A percentile compares a stretch with the other conserved stretches of the same genome.
phyloP scores from a whole-genome alignment of 2,113 vertebrate genomes.

The Pseudorhombus dupliciocellatus region DNA sequence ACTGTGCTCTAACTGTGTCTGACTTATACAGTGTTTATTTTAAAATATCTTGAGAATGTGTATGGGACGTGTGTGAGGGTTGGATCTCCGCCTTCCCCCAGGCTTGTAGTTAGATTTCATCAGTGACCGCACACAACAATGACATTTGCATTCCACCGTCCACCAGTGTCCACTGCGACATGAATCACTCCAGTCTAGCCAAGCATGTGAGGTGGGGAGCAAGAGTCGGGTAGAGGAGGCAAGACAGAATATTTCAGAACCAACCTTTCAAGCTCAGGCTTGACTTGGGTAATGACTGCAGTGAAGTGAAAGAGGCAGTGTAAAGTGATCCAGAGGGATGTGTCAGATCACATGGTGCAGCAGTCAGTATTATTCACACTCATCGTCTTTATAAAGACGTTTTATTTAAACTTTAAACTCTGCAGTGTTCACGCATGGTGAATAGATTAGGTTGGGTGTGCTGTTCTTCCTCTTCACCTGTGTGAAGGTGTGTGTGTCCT shows the following conservation, averaged over 20 bases:
- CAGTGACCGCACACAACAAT: constrained; percentile 27
- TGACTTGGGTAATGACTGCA: constrained; percentile 14
- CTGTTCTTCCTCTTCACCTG: not conserved
- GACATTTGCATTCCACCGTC: constrained; percentile 35
- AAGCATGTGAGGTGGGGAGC: constrained; percentile 5
- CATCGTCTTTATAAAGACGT: constrained; percentile 14
- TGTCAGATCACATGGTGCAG: constrained; percentile 6
- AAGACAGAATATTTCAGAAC: constrained; percentile 18
- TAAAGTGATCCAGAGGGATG: constrained; percentile 17
- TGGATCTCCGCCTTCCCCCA: not conserved
- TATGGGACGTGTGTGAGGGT: not conserved
- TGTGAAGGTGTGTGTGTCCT: too few species aligned
- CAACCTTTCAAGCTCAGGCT: constrained; percentile 1
- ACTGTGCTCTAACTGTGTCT: not conserved
- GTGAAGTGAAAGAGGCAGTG: constrained; percentile 27
- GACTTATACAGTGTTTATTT: not conserved
- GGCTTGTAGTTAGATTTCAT: constrained; percentile 35
- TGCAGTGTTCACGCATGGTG: not conserved
- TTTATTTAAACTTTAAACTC: too few species aligned
- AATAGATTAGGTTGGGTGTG: not conserved
- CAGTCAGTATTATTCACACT: constrained; percentile 24
- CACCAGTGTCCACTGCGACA: constrained; percentile 34
- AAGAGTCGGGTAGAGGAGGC: not conserved
- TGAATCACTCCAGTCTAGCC: constrained; percentile 19
- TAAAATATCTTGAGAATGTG: not conserved